Base-by-base conservation (phyloP, 53 echinoderm and acorn worm species). In the Temnopleurus reevesii region DNA sequence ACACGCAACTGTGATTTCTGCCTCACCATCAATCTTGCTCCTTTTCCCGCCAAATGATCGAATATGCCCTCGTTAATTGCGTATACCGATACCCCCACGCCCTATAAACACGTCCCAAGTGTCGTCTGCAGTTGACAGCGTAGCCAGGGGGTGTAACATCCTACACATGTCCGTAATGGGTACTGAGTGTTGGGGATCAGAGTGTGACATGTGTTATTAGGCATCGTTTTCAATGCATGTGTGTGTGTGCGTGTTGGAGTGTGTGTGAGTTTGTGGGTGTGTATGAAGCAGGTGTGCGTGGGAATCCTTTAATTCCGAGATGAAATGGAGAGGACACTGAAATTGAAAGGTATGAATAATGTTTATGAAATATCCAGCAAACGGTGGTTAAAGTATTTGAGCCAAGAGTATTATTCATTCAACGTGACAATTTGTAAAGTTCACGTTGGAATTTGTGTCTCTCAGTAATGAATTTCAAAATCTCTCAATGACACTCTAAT, bases 61-160 rank as follows among this genome's bases (percentile, higher is more conserved):
- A 85, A 85, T 59, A 85, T 85, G 59, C 83, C 83, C 86, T 61
- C 86, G 86, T 85, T 85, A 85, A 85, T 85, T 59, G 86, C 61
- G 86, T 85, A 85, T 85, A 85, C 84, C 45, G 86, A 85, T 85
- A 85, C 86, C 21, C 86, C 46, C n/a, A 55, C 61, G 86, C 61
- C 61, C 61, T 56, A 85, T 85, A 85, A 85, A 84, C 49, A 81
- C 46, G 53, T 81, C 81, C 81, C 81, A 53, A 49, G 83, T 54
- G 83, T 49, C 83, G 55, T 80, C 46, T 55, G 83, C 55, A 18
- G 83, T 83, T 55, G 83, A 35, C 83, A 17, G 19, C 34, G 54
- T 47, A 53, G 83, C 83, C 83, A 23, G 38, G 31, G 82, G 56
- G 55, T 55, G 56, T 51, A 55, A 83, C 83, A 79, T 27, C 49